Base-by-base conservation (phyloP, 2,113 vertebrate species). In the Hippocampus abdominalis region DNA sequence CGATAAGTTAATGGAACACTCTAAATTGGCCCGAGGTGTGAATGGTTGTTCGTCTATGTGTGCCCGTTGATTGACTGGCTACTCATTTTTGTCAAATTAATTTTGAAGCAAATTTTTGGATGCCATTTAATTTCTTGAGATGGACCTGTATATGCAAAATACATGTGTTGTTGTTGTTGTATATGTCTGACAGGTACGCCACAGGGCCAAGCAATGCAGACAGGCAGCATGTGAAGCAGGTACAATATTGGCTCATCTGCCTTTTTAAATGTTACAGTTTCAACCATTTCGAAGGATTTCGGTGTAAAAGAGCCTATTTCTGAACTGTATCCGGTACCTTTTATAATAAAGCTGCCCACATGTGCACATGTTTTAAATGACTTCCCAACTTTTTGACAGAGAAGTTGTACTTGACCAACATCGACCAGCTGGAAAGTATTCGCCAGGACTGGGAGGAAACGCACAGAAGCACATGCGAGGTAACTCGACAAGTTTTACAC, bases 401-500 rank as follows among this genome's bases (percentile, higher is more conserved):
- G 82, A 92, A 86, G 0, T 48, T 84, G 29, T 97, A 96, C 84
- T 89, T 78, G 25, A 90, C 86, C 78, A 95, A 91, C 84, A 84
- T 92, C 0, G 90, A 90, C 63, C 91, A 93, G 74, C 87, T 98
- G 68, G 94, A 98, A 71, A 90, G 78, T 74, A 87, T 90, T 74
- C 92, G 94, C 53, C 86, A 75, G 1, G 94, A 95, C 78, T 98
- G 95, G 96, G 95, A 96, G 49, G 92, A 93, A 66, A 95, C 96
- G 16, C 94, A 98, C 46, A 90, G 85, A 79, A 93, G 93, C 77
- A 95, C 94, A 3, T 97, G 96, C 0, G 92, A 98, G 96, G 96
- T 96, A 91, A 51, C 7, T 18, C 32, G 21, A 27, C 3, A 23
- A 39, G 25, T 70, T 13, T 69, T 1, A 59, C 10, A 70, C 16